Conservation (phyloP, 2,113 vertebrate species). For the Rhipidura dahli region DNA sequence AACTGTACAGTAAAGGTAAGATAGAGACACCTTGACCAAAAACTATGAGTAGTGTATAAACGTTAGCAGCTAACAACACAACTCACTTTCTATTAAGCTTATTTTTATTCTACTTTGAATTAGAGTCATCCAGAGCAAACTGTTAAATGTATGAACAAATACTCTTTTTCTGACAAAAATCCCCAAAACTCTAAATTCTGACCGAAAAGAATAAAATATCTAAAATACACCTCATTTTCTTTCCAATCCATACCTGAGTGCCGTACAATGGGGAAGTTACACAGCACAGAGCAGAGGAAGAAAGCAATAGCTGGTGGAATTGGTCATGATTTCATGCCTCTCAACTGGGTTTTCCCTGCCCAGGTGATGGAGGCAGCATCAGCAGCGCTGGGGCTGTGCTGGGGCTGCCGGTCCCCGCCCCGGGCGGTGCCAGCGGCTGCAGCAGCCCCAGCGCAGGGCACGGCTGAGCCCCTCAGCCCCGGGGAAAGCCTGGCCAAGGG, state of each 20-base stretch:
- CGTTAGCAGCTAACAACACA: background rate
- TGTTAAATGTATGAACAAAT: background rate
- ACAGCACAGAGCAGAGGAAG: background rate
- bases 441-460: background rate
- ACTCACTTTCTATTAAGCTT: background rate
- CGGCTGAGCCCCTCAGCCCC: background rate
- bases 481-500: background rate
- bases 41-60: background rate
- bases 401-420: background rate
- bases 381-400: too few relatives aligned
- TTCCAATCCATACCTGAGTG: background rate
- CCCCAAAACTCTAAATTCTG: too few relatives aligned
- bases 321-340: background rate
- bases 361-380: rapidly evolving
- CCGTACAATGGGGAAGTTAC: rapidly evolving
- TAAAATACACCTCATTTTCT: background rate
- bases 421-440: background rate
- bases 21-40: background rate
- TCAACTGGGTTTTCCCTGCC: background rate
- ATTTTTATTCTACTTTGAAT: background rate
- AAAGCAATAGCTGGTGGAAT: background rate
- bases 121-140: background rate
- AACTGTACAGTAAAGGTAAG: background rate
- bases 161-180: background rate
- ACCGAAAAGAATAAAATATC: background rate